Percentiles rank a stretch among this genome's conserved stretches.
phyloP scores from a whole-genome alignment of 1,140 invertebrate species.

The Cyclina sinensis region DNA sequence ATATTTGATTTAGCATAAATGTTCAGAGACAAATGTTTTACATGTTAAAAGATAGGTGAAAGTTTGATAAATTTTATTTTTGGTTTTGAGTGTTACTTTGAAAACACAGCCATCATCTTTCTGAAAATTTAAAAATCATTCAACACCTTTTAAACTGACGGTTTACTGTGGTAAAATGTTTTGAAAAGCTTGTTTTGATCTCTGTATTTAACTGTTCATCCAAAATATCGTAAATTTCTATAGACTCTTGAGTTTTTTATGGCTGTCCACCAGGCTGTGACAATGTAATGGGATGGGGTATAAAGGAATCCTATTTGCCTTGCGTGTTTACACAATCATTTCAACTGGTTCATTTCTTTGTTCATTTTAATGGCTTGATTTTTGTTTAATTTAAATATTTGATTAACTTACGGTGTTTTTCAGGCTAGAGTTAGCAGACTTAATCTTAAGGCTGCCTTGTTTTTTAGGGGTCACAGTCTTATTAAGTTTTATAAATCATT shows the following conservation, averaged over 20 bases:
- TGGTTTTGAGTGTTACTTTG: neutral
- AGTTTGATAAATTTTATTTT: neutral
- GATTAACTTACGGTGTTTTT: constrained; percentile 17
- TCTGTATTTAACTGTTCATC: neutral
- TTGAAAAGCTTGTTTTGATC: neutral
- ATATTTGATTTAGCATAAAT: no score
- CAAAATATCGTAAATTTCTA: constrained; percentile 18
- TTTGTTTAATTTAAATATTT: constrained; percentile 15
- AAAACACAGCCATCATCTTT: neutral
- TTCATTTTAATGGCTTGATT: neutral
- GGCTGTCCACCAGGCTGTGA: neutral
- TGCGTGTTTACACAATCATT: constrained; percentile 9
- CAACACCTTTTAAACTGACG: neutral
- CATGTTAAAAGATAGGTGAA: neutral
- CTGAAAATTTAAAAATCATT: neutral
- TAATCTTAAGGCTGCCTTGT: neutral
- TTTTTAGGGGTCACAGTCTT: neutral
- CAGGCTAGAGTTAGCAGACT: neutral
- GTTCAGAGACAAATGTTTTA: no score
- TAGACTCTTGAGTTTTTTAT: constrained; percentile 5
- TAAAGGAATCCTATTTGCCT: constrained; percentile 17
- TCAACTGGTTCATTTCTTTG: neutral
- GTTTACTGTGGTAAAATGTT: neutral
- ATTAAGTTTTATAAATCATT: neutral
- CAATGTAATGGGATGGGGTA: constrained; percentile 26